Evolutionary conservation across 2,888 invertebrate species (phyloP), one percentile per base, ranked within the genome.

Genomic region (Temnothorax ravouxi): DNA sequence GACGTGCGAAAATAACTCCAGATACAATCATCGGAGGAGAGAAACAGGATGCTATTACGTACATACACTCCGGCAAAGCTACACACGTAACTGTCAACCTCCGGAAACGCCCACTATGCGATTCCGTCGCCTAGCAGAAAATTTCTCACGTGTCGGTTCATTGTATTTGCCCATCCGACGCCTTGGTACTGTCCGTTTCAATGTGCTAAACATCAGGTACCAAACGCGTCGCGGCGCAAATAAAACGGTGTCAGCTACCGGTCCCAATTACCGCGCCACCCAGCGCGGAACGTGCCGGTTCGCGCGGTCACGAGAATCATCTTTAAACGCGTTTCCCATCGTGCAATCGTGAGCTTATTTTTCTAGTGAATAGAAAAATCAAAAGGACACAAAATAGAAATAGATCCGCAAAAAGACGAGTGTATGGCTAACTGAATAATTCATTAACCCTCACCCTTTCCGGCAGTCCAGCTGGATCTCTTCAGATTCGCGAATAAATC

Each of bases 201-300:
- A 89, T 80, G 87, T 83, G 87, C 87, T 89, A 87, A 88, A 88
- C 88, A 88, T 88, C 86, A 79, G 87, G 89, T 71, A 84, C 71
- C 44, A 50, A 50, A 66, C 44, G 54, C 66, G 74, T 87, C 88
- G 87, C 84, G 88, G 89, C 84, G 82, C 84, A 83, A 86, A 86
- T 91, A 88, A 89, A 90, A 91, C 89, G 87, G 90, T 88, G 91
- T 91, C 90, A 91, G 90, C 89, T 89, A 89, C 89, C 84, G 84
- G 87, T 87, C 90, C 89, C 90, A 91, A 91, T 91, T 90, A 88
- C 71, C 85, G 71, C 74, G 77, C 87, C 69, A 83, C 72, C 81
- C 69, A 81, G 77, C 79, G 76, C 82, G 54, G 66, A 84, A 87
- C 84, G 87, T 85, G 86, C 84, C 83, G 76, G 62, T 69, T 74